A percentile compares a stretch with the other conserved stretches of the same genome.
Evolutionary conservation across 1,140 invertebrate species (phyloP).

Genomic region (Anadara kagoshimensis): DNA sequence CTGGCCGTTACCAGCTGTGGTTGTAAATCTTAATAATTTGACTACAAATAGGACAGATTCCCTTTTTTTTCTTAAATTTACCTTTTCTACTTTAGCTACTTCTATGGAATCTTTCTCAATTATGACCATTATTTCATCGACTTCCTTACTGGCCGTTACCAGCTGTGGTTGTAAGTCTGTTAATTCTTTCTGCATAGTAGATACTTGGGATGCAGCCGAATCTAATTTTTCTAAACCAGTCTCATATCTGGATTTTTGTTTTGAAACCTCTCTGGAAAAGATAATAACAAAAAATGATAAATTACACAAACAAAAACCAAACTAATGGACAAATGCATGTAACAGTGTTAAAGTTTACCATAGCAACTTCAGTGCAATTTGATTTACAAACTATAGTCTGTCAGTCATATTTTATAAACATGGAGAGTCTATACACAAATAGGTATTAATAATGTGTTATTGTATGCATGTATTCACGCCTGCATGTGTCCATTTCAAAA

Average conservation of each 20-base stretch:
- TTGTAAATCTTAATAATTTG: slow-evolving; percentile 88
- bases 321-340: neutral
- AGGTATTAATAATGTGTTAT: no score
- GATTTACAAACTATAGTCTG: no score
- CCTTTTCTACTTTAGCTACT: slow-evolving; percentile 75
- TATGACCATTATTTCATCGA: slow-evolving; percentile 73
- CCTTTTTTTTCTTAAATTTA: no score
- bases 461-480: no score
- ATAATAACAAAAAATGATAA: slow-evolving; percentile 12
- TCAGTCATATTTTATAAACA: no score
- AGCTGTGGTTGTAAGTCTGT: slow-evolving; percentile 91
- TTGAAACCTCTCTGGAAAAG: slow-evolving; percentile 80
- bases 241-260: slow-evolving; percentile 80
- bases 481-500: no score
- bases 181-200: slow-evolving; percentile 84
- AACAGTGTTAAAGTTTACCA: neutral
- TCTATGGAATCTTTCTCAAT: slow-evolving; percentile 74
- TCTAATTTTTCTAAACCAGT: slow-evolving; percentile 76
- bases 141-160: slow-evolving; percentile 72
- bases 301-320: neutral
- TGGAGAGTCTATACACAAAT: no score
- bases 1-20: slow-evolving; percentile 83
- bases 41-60: no score
- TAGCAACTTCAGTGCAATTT: no score
- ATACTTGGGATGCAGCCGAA: slow-evolving; percentile 78